Base-by-base conservation (phyloP, 2,888 invertebrate species). In the Boloria selene region DNA sequence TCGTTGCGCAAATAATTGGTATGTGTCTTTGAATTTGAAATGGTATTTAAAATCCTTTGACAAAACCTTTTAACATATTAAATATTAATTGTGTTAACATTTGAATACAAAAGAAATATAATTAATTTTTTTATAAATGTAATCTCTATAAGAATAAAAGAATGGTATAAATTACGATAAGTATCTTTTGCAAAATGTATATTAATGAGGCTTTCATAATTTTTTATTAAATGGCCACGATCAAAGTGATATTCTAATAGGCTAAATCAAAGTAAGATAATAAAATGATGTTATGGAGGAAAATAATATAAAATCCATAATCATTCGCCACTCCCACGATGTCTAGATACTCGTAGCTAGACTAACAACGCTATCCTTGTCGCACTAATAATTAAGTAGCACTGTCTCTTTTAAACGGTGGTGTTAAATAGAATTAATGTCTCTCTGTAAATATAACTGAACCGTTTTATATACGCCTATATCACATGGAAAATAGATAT, bases 301-400 rank as follows among this genome's bases (percentile, higher is more conserved):
- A 67, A 68, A 61, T 72, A 68, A 63, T 60, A 65, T 65, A 64
- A 67, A 67, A 70, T 69, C 62, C 67, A 70, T 56, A 69, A 70
- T 64, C 63, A 60, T 53, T 63, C 51, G 59, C 61, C 58, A 69
- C 63, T 63, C 69, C 49, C 65, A 52, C 55, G 61, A 65, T 49
- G 58, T 67, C 69, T 67, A 63, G 65, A 60, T 69, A n/a, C n/a
- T n/a, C n/a, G n/a, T n/a, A 66, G 18, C 53, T 64, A 50, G 53
- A 64, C 53, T 51, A 51, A 51, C 16, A 26, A 52, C 38, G 45
- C 50, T 49, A 22, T 71, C 71, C 53, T 61, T 54, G 5, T 70
- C 68, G 13, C 52, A 59, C 68, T 31, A 51, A 44, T 16, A 17
- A 22, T 17, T 49, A 38, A 10, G 13, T n/a, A 45, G 45, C 52